Percentiles rank a stretch among this genome's conserved stretches.
Evolutionary conservation across 2,113 vertebrate genomes (phyloP).

Genomic region (Empidonax alnorum): DNA sequence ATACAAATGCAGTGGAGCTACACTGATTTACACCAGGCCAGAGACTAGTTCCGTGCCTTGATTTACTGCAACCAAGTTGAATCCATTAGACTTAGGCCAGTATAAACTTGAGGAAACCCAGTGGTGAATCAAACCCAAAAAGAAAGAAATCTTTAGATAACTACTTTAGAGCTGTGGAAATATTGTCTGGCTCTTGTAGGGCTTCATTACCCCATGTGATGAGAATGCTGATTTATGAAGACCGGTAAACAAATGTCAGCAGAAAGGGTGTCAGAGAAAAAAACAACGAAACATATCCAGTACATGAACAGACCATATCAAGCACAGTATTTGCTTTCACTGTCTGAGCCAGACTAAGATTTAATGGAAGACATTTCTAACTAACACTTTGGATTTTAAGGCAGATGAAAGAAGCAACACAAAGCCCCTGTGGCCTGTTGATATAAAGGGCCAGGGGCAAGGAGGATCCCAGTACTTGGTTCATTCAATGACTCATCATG

Average conservation of each 20-base stretch:
- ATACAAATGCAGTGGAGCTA: not conserved
- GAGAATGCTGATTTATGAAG: constrained; percentile 59
- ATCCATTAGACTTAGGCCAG: constrained; percentile 25
- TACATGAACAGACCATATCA: not conserved
- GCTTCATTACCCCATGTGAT: constrained; percentile 47
- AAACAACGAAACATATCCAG: not conserved
- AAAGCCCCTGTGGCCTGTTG: constrained; percentile 47
- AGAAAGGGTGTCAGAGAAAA: not conserved
- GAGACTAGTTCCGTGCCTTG: not conserved
- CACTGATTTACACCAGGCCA: constrained; percentile 16
- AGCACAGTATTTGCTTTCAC: not conserved
- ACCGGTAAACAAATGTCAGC: constrained; percentile 36
- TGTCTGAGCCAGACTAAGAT: not conserved
- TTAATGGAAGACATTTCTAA: constrained; percentile 1
- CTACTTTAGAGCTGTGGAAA: not conserved
- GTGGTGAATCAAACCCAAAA: constrained; percentile 25
- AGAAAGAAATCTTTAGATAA: constrained; percentile 46
- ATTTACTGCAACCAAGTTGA: constrained; percentile 52
- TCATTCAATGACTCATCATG: constrained; percentile 64
- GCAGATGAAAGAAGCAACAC: not conserved
- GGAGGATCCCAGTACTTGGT: constrained; percentile 41
- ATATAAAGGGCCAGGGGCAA: constrained; percentile 60
- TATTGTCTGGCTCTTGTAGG: not conserved
- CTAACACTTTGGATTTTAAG: constrained; percentile 27
- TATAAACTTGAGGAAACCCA: constrained; percentile 36